A percentile compares a stretch with the other conserved stretches of the same genome.
Conservation (phyloP, 1,140 invertebrate genomes). For the Zaprionus camerounensis region DNA sequence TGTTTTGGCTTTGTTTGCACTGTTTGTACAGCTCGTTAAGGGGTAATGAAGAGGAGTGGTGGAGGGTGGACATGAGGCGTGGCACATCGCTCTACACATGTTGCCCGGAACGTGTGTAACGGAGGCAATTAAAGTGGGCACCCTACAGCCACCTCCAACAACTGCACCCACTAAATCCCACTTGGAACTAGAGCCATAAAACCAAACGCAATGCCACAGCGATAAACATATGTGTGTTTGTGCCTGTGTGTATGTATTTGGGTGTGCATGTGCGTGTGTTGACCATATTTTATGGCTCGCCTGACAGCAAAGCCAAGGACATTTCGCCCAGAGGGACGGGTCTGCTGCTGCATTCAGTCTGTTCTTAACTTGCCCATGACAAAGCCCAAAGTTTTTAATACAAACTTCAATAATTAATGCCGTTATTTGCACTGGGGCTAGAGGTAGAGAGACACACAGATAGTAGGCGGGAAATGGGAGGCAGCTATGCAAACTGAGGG, state of each 20-base stretch:
- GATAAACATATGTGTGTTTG: not conserved
- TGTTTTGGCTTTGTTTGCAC: not conserved
- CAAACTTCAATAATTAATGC: conserved; percentile 71
- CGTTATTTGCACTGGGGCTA: conserved; percentile 41
- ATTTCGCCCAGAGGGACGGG: conserved; percentile 36
- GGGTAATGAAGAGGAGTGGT: no score
- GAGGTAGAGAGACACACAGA: not conserved
- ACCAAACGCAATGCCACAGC: conserved; percentile 46
- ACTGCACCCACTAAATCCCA: conserved; percentile 4
- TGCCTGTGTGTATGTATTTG: conserved; percentile 7
- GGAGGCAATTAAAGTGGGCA: conserved; percentile 70
- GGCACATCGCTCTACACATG: conserved; percentile 41
- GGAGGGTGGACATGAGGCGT: not conserved
- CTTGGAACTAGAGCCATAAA: conserved; percentile 68
- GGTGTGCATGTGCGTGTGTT: conserved; percentile 28
- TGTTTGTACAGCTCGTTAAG: not conserved
- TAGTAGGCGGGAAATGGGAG: not conserved
- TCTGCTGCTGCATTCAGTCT: conserved; percentile 26
- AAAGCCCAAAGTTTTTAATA: conserved; percentile 66
- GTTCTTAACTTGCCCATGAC: conserved; percentile 38
- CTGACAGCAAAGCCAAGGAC: conserved; percentile 57
- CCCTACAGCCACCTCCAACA: not conserved
- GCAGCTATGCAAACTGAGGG: conserved; percentile 6
- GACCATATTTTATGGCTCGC: conserved; percentile 69
- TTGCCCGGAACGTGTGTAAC: conserved; percentile 67